Evolutionary conservation across 64 coral and sea anemone species (phyloP).

Genomic region (Montipora foliosa): DNA sequence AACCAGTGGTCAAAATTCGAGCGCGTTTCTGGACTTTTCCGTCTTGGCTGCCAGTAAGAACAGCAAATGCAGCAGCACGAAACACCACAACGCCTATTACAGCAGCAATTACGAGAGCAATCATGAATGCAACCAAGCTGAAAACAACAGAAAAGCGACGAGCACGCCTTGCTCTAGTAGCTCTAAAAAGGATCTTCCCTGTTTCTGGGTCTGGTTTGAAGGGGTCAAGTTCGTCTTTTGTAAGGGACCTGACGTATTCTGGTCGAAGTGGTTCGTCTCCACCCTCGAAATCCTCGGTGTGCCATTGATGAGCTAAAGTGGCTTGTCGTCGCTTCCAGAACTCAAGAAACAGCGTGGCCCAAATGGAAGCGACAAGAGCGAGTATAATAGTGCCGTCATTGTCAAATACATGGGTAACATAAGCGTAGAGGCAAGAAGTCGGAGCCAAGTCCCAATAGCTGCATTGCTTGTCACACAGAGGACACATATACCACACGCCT

Average conservation of each 20-base stretch:
- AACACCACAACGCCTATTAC: conserved; percentile 68
- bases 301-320: conserved; percentile 61
- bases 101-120: conserved; percentile 63
- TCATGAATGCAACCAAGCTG: conserved; percentile 66
- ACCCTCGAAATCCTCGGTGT: conserved; percentile 64
- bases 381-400: conserved; percentile 72
- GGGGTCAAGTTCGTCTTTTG: conserved; percentile 34
- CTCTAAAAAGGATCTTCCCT: conserved; percentile 65
- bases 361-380: conserved; percentile 74
- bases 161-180: conserved; percentile 25
- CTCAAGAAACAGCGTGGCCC: conserved; percentile 78
- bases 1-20: conserved; percentile 68
- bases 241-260: conserved; percentile 46
- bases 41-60: conserved; percentile 30
- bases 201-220: conserved; percentile 66
- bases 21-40: conserved; percentile 47
- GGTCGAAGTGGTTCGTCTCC: conserved; percentile 71
- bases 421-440: conserved; percentile 63
- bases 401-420: conserved; percentile 68
- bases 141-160: conserved; percentile 36
- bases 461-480: conserved; percentile 73
- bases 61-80: conserved; percentile 62
- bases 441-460: conserved; percentile 68
- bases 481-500: conserved; percentile 72
- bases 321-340: conserved; percentile 77